Conservation (phyloP, 2,888 invertebrate species). For the Gryllus longicercus region DNA sequence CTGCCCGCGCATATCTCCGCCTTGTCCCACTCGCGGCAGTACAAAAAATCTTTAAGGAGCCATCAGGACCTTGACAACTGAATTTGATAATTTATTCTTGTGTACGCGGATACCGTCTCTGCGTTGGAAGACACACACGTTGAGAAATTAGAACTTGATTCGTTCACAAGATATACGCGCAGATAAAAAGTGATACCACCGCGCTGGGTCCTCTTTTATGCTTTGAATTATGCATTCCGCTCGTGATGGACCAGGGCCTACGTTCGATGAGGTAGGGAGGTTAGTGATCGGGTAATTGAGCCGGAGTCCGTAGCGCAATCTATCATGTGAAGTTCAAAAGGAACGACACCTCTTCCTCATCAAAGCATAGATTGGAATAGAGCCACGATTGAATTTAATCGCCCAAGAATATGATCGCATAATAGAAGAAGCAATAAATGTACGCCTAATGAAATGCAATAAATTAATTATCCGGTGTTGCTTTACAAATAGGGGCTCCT, state of each 20-base stretch:
- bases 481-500: too few species aligned
- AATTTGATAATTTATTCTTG: background rate
- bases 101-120: background rate
- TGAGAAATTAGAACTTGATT: background rate
- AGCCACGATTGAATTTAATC: too few species aligned
- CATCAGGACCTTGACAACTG: background rate
- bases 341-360: background rate
- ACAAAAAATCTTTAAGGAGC: background rate
- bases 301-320: background rate
- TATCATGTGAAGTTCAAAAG: constrained; percentile 7
- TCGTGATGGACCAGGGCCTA: background rate
- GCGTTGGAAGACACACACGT: background rate
- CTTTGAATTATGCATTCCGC: background rate
- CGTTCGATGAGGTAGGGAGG: background rate
- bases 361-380: too few species aligned
- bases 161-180: constrained; percentile 6
- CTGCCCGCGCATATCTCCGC: background rate
- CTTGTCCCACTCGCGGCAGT: background rate
- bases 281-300: constrained; percentile 4
- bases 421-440: too few species aligned
- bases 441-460: too few species aligned
- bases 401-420: too few species aligned
- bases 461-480: too few species aligned
- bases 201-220: background rate
- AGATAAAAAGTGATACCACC: background rate